Percentiles rank a stretch among this genome's conserved stretches.
Evolutionary conservation across 2,113 vertebrate species (phyloP).

Genomic region (Benitochromis conjunctus): DNA sequence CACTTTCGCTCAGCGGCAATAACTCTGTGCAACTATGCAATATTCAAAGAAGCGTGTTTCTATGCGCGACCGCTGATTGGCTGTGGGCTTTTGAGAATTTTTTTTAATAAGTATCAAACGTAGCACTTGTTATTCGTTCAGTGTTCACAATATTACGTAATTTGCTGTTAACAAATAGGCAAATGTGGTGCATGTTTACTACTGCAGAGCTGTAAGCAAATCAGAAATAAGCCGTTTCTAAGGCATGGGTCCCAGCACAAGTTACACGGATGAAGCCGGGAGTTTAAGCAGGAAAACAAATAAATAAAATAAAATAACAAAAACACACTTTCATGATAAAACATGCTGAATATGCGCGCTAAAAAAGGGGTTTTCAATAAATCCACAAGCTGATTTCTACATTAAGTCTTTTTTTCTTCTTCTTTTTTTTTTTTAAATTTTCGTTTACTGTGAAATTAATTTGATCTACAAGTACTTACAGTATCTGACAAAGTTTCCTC

Average conservation of each 20-base stretch:
- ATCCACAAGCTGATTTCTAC: neutral
- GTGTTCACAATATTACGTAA: neutral
- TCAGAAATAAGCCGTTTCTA: neutral
- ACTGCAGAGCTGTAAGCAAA: slow-evolving; percentile 18
- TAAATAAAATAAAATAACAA: neutral
- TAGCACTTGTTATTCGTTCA: neutral
- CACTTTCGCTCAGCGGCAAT: neutral
- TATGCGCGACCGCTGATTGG: slow-evolving; percentile 54
- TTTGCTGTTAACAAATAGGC: slow-evolving; percentile 8
- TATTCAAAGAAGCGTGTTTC: slow-evolving; percentile 37
- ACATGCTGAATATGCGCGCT: neutral
- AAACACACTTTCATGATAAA: neutral
- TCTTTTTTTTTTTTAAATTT: neutral
- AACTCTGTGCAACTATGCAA: slow-evolving; percentile 12
- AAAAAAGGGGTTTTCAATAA: neutral
- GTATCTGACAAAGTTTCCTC: slow-evolving; percentile 68
- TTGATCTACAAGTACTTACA: slow-evolving; percentile 65
- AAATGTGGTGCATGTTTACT: slow-evolving; percentile 15
- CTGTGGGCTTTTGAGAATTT: neutral
- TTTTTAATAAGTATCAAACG: neutral
- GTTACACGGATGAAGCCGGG: neutral
- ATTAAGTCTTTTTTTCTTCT: neutral
- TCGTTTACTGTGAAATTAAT: neutral
- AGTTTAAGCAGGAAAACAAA: neutral
- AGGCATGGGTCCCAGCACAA: slow-evolving; percentile 13